Percentiles rank a stretch among this genome's conserved stretches.
Conservation (phyloP, 53 echinoderm and acorn worm species). For the Temnopleurus reevesii region DNA sequence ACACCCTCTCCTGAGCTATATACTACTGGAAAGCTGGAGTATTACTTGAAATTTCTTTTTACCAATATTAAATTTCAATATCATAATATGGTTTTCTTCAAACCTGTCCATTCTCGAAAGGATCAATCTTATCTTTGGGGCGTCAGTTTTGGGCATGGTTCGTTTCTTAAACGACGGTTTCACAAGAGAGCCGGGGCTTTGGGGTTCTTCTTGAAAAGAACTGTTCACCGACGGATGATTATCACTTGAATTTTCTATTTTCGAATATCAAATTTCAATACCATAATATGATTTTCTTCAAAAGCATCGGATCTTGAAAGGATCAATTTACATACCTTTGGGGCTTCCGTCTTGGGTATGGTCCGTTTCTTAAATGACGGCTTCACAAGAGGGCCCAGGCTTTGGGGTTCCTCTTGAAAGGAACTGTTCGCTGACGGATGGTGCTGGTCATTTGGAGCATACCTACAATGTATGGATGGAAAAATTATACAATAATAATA, state of each 20-base stretch:
- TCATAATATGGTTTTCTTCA: no score
- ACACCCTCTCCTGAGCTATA: no score
- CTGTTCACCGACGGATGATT: not conserved
- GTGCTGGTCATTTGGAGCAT: constrained; percentile 18
- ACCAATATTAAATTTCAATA: no score
- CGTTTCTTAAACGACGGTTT: constrained; percentile 68
- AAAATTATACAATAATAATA: not conserved
- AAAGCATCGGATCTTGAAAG: no score
- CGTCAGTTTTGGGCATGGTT: constrained; percentile 58
- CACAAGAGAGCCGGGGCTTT: not conserved
- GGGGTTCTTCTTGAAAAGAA: constrained; percentile 23
- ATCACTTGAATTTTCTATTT: no score
- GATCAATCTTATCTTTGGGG: no score
- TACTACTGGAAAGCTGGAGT: no score
- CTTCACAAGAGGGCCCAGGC: not conserved
- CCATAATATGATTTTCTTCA: no score
- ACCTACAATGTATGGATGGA: not conserved
- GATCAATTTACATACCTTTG: no score
- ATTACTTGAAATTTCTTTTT: no score
- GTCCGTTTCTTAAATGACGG: constrained; percentile 66
- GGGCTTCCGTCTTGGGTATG: constrained; percentile 58
- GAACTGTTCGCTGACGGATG: not conserved
- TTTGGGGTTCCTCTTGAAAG: constrained; percentile 39
- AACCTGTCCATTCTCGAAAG: no score
- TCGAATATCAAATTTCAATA: no score